Conservation (phyloP, 2,797 vertebrate genomes). For the Anableps anableps region DNA sequence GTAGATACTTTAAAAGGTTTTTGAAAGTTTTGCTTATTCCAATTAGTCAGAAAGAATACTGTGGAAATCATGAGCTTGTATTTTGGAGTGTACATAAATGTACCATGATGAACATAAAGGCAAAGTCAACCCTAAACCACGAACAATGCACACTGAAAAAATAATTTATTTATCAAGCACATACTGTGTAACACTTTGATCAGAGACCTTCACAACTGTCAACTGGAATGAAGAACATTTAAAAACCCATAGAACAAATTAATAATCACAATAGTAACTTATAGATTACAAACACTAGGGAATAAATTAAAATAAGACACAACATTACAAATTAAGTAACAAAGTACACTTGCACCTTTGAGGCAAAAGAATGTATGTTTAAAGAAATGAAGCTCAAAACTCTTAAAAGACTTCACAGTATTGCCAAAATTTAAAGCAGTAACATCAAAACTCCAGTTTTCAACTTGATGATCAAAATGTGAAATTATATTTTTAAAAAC, state of each 20-base stretch:
- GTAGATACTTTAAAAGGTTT: background rate
- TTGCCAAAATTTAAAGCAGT: slow-evolving; percentile 8
- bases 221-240: background rate
- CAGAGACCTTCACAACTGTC: background rate
- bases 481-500: background rate
- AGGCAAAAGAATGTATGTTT: background rate
- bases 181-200: background rate
- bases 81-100: background rate
- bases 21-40: background rate
- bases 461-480: background rate
- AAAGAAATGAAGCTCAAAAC: background rate
- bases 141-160: background rate
- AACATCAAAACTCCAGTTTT: background rate
- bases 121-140: background rate
- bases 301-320: background rate
- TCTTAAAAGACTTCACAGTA: slow-evolving; percentile 1
- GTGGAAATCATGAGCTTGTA: background rate
- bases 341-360: background rate
- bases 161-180: slow-evolving; percentile 16
- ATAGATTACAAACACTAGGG: background rate
- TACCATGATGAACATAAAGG: background rate
- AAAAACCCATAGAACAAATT: slow-evolving; percentile 11
- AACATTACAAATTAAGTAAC: background rate
- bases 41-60: background rate
- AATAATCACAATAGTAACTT: background rate